phyloP scores from a whole-genome alignment of 2,888 invertebrate species.

The Galerucella pusilla region DNA sequence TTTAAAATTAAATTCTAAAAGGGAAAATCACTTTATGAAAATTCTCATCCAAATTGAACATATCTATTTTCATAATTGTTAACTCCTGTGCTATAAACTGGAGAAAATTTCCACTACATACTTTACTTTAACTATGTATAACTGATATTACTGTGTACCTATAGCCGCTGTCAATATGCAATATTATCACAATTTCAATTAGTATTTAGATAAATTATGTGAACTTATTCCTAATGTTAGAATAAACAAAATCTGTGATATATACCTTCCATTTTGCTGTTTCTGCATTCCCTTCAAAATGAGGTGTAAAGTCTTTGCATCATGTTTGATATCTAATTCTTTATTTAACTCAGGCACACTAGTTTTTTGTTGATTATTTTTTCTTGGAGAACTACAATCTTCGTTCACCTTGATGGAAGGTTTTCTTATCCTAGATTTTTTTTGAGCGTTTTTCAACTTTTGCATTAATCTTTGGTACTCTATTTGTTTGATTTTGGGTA shows the following conservation, averaged over 20 bases:
- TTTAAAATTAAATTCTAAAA: too few species aligned
- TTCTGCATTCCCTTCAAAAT: slow-evolving; percentile 55
- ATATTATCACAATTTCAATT: too few species aligned
- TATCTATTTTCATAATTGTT: too few species aligned
- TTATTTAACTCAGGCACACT: slow-evolving; percentile 16
- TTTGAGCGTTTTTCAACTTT: slow-evolving; percentile 57
- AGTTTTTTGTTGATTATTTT: slow-evolving; percentile 24
- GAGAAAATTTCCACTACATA: too few species aligned
- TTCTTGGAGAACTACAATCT: slow-evolving; percentile 29
- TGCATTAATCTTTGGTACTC: slow-evolving; percentile 62
- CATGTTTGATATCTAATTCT: slow-evolving; percentile 37
- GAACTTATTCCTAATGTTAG: background rate
- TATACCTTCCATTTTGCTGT: slow-evolving; percentile 60
- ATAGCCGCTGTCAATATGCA: too few species aligned
- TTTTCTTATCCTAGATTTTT: slow-evolving; percentile 42
- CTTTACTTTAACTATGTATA: too few species aligned
- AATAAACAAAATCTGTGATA: slow-evolving; percentile 30
- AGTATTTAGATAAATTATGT: background rate
- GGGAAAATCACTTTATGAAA: too few species aligned
- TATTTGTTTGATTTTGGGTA: slow-evolving; percentile 61
- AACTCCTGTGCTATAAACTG: too few species aligned
- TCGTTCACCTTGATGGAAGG: slow-evolving; percentile 32
- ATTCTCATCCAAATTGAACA: too few species aligned
- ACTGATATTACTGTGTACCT: too few species aligned
- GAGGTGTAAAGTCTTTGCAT: slow-evolving; percentile 40